Conservation (phyloP, 2,888 invertebrate species). For the Melinaea marsaeus region DNA sequence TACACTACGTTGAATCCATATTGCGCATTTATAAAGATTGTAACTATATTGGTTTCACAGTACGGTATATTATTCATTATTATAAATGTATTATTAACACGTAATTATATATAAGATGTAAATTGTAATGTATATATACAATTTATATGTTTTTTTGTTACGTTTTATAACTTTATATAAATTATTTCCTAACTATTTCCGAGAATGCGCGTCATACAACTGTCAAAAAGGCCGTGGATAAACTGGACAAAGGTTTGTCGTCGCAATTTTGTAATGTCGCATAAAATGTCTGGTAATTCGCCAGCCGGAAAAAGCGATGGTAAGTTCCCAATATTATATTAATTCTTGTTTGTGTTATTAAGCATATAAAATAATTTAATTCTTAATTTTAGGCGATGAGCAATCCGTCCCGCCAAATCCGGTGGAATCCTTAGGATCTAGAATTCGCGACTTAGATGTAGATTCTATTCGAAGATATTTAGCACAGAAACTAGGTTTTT, state of each 20-base stretch:
- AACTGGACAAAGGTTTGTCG: constrained; percentile 59
- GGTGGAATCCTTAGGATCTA: constrained; percentile 54
- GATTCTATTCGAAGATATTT: constrained; percentile 82
- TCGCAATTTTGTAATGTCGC: constrained; percentile 52
- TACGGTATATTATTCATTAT: too few relatives aligned
- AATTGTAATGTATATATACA: not conserved
- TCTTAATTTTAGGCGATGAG: constrained; percentile 52
- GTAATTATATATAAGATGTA: too few relatives aligned
- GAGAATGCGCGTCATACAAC: constrained; percentile 55
- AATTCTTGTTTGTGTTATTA: not conserved
- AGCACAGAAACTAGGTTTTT: constrained; percentile 80
- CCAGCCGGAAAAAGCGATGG: constrained; percentile 69
- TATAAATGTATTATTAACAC: too few relatives aligned
- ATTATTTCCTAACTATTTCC: constrained; percentile 33
- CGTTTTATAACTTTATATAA: constrained; percentile 6
- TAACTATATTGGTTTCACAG: too few relatives aligned
- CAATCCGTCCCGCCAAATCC: constrained; percentile 63
- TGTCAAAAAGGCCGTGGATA: constrained; percentile 64
- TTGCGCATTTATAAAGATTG: too few relatives aligned
- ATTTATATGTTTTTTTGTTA: not conserved
- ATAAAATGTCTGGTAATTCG: constrained; percentile 70
- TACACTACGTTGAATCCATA: too few relatives aligned
- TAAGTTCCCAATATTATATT: constrained; percentile 38
- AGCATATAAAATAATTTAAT: constrained; percentile 19
- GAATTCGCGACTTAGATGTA: constrained; percentile 74